These are phyloP conservation scores for Punctoribates punctum DNA, from an alignment of 2,888 invertebrate genomes.

Conservation along the genomic window DNA sequence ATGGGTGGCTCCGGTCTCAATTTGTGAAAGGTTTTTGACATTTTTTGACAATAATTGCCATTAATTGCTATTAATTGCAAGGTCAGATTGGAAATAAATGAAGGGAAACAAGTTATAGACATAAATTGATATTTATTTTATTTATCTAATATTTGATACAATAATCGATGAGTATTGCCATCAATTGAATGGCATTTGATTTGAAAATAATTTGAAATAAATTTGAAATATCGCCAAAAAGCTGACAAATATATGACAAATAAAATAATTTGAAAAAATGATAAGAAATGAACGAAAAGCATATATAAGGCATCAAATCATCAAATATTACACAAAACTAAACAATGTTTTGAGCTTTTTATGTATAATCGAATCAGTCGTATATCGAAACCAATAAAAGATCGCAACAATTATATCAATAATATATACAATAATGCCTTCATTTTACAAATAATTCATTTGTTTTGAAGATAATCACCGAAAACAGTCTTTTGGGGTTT, in stretches of 20 bases:
- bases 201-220: constrained; percentile 7
- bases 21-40: no score
- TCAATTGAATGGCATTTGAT: constrained; percentile 21
- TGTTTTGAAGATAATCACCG: background rate
- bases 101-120: background rate
- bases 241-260: background rate
- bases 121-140: constrained; percentile 20
- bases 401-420: constrained; percentile 4
- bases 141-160: constrained; percentile 22
- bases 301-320: constrained; percentile 25
- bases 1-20: no score
- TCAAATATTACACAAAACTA: constrained; percentile 35
- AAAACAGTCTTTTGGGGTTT: constrained; percentile 21
- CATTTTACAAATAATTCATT: constrained; percentile 6
- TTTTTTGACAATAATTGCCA: no score
- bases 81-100: no score
- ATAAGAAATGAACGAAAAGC: constrained; percentile 31
- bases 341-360: constrained; percentile 38
- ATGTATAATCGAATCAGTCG: background rate
- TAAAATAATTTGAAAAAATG: constrained; percentile 28
- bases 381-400: background rate
- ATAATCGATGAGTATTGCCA: constrained; percentile 25
- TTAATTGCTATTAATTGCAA: no score
- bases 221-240: constrained; percentile 23
- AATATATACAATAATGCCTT: constrained; percentile 2